Base-by-base conservation (phyloP, 2,113 vertebrate genomes). In the Dromas ardeola region DNA sequence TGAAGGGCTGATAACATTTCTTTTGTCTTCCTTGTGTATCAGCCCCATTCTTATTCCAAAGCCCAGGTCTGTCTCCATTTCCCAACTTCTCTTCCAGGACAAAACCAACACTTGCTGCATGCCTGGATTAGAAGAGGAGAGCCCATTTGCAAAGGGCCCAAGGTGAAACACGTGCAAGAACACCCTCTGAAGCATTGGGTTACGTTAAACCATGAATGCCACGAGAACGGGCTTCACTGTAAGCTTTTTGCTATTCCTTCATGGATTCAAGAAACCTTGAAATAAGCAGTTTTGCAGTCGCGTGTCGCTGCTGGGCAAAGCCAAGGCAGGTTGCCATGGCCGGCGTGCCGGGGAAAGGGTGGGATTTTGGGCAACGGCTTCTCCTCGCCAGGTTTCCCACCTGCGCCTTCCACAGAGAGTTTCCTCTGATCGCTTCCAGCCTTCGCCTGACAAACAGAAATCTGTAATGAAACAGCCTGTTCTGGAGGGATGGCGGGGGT, bases 391-490 rank as follows among this genome's bases (percentile, higher is more conserved):
- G 18, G 5, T 45, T 77, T 27, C 81, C 74, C 90, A 91, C 90
- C 92, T 94, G 90, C 3, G 4, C 6, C 13, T 90, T 49, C 15
- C 14, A 13, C 58, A 38, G 47, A 16, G n/a, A 12, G 36, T 4
- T 16, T 78, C 47, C 45, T 65, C 34, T 9, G 23, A 21, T 34
- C 9, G 1, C 23, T 27, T 47, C 82, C 76, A 84, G 74, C 79
- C 72, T 43, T 32, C 2, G 0, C 82, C 78, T 83, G 85, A 22
- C 71, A 90, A 42, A 49, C 43, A 74, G 73, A 79, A 40, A 77
- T 43, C 87, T 96, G 95, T 77, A 66, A 53, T 7, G 96, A 94
- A 93, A 7, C 92, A 94, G 97, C 70, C 67, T 82, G 62, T 29
- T 69, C 78, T 81, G 77, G 47, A 73, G 87, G 84, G 93, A 69